These are phyloP conservation scores for Hylia prasina DNA, from an alignment of 2,113 vertebrate species.

Conservation along the genomic window DNA sequence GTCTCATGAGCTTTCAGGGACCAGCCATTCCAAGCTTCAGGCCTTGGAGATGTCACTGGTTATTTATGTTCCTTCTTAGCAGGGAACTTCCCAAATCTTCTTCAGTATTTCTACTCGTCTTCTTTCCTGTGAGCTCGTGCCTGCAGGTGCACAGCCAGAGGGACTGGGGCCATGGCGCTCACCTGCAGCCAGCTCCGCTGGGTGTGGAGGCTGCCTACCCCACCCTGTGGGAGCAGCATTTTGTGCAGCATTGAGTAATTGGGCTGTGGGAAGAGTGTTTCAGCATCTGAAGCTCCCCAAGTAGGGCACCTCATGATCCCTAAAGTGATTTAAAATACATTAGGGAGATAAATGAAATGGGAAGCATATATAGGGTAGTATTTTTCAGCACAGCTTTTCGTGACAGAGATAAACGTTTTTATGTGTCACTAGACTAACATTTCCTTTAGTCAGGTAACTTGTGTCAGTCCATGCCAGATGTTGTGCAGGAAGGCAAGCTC, in stretches of 20 bases:
- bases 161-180: fast-evolving
- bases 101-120: background rate
- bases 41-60: background rate
- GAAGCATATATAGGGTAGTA: background rate
- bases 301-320: background rate
- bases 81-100: background rate
- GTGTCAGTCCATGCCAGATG: background rate
- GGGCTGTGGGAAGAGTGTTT: background rate
- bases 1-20: background rate
- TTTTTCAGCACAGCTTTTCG: background rate
- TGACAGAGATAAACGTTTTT: background rate
- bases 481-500: background rate
- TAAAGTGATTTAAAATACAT: background rate
- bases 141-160: background rate
- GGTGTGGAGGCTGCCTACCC: background rate
- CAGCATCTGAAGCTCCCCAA: background rate
- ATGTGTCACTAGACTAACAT: background rate
- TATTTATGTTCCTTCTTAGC: background rate
- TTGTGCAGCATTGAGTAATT: background rate
- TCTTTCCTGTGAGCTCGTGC: background rate
- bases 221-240: background rate
- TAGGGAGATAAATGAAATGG: background rate
- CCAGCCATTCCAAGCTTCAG: background rate
- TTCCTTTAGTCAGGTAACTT: background rate
- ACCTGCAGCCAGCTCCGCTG: background rate